A percentile compares a stretch with the other conserved stretches of the same genome.
These are phyloP conservation scores for Didymodactylos carnosus DNA, from an alignment of 2,888 invertebrate genomes.

Conservation along the genomic window DNA sequence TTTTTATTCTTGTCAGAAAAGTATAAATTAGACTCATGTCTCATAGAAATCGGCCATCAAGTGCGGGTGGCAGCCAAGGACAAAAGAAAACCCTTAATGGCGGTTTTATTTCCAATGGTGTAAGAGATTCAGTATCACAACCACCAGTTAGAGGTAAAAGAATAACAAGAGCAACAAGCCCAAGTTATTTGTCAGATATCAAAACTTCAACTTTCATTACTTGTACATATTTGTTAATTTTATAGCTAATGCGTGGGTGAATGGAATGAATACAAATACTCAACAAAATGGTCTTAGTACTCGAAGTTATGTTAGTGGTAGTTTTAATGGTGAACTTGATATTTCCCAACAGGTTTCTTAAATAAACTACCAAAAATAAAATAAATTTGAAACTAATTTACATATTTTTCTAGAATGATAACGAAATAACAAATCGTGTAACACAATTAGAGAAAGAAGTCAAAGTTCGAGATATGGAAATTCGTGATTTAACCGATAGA, in stretches of 20 bases:
- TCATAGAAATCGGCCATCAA: not conserved
- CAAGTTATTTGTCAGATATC: too few species aligned
- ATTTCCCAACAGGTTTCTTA: not conserved
- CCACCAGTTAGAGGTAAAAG: too few species aligned
- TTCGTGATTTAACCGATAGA: slow-evolving; percentile 5
- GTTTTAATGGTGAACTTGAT: slow-evolving; percentile 1
- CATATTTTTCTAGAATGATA: too few species aligned
- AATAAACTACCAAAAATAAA: not conserved
- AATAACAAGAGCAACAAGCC: too few species aligned
- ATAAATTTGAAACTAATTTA: not conserved
- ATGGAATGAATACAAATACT: not conserved
- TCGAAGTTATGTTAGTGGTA: not conserved
- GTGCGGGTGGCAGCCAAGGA: not conserved
- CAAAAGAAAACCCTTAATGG: not conserved
- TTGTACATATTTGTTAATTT: not conserved
- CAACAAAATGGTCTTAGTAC: not conserved
- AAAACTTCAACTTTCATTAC: not conserved
- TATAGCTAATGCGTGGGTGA: slow-evolving; percentile 2
- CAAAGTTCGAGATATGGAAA: slow-evolving; percentile 1
- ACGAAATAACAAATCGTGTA: slow-evolving; percentile 1
- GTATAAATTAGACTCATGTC: not conserved
- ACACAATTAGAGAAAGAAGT: slow-evolving; percentile 9
- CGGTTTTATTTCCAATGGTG: not conserved
- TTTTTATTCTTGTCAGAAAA: not conserved
- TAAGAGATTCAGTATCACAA: not conserved